Percentiles rank a stretch among this genome's conserved stretches.
These are phyloP conservation scores for Oreotrochilus melanogaster DNA, from an alignment of 2,113 vertebrate genomes.

Conservation along the genomic window DNA sequence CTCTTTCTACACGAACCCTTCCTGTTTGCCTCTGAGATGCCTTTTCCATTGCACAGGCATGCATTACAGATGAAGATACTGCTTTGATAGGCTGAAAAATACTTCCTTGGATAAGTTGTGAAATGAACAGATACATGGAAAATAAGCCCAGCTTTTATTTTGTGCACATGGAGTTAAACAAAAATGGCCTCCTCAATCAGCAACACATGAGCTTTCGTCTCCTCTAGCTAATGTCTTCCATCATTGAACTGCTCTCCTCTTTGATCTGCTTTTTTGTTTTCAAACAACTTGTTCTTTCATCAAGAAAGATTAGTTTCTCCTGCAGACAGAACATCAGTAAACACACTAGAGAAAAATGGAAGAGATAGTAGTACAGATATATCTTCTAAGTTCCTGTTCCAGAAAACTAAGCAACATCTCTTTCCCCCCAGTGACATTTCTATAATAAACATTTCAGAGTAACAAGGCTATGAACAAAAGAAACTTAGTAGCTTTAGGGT, in stretches of 20 bases:
- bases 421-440: slow-evolving; percentile 19
- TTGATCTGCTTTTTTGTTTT: slow-evolving; percentile 52
- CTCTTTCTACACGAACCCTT: not conserved
- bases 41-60: not conserved
- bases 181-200: slow-evolving; percentile 1
- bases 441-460: slow-evolving; percentile 41
- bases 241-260: not conserved
- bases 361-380: slow-evolving; percentile 29
- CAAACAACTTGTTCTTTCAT: slow-evolving; percentile 31
- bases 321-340: slow-evolving; percentile 21
- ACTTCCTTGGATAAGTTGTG: not conserved
- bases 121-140: not conserved
- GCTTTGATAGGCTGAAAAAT: not conserved
- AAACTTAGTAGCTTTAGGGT: slow-evolving; percentile 26
- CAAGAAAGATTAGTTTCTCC: slow-evolving; percentile 23
- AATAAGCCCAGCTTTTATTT: not conserved
- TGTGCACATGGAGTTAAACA: not conserved
- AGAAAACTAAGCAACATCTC: slow-evolving; percentile 40
- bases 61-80: not conserved
- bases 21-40: not conserved
- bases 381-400: slow-evolving; percentile 50
- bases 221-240: not conserved
- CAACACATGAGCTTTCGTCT: not conserved
- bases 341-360: slow-evolving; percentile 12
- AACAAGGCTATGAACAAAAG: slow-evolving; percentile 16